These are phyloP conservation scores for Cephus pulcher DNA, from an alignment of 2,888 invertebrate genomes.

Conservation along the genomic window DNA sequence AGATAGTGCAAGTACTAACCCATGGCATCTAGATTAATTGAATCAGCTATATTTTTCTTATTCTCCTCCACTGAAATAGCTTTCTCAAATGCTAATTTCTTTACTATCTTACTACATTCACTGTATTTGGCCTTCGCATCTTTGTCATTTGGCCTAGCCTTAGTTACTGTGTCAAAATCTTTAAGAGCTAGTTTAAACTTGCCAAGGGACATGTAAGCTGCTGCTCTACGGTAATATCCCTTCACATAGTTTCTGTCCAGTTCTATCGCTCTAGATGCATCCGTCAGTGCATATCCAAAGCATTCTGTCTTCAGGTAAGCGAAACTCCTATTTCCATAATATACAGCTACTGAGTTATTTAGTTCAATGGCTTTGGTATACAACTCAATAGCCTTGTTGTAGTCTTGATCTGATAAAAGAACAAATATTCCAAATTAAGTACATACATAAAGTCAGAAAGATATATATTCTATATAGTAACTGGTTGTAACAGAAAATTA, in stretches of 20 bases:
- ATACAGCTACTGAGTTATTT: slow-evolving; percentile 86
- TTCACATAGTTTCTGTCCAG: slow-evolving; percentile 91
- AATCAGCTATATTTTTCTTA: slow-evolving; percentile 87
- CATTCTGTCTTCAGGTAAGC: slow-evolving; percentile 94
- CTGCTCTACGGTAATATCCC: slow-evolving; percentile 97
- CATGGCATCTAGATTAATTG: slow-evolving; percentile 91
- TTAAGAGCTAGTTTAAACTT: slow-evolving; percentile 96
- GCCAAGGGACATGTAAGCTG: slow-evolving; percentile 96
- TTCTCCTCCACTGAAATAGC: slow-evolving; percentile 95
- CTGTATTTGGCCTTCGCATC: slow-evolving; percentile 92
- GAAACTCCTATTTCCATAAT: slow-evolving; percentile 95
- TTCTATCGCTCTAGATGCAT: slow-evolving; percentile 93
- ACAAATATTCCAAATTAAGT: slow-evolving; percentile 51
- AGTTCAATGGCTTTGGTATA: slow-evolving; percentile 90
- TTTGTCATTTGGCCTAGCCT: slow-evolving; percentile 91
- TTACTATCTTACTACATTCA: slow-evolving; percentile 97
- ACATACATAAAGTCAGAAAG: not conserved
- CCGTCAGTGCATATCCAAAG: slow-evolving; percentile 93
- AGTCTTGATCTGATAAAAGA: slow-evolving; percentile 86
- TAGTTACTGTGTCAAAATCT: slow-evolving; percentile 97
- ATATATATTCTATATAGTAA: not conserved
- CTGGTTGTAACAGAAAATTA: not conserved
- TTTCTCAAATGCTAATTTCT: slow-evolving; percentile 94
- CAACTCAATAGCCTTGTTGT: slow-evolving; percentile 87
- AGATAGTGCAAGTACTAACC: slow-evolving; percentile 70